Base-by-base conservation (phyloP, 2,797 vertebrate species). In the Hybognathus amarus region DNA sequence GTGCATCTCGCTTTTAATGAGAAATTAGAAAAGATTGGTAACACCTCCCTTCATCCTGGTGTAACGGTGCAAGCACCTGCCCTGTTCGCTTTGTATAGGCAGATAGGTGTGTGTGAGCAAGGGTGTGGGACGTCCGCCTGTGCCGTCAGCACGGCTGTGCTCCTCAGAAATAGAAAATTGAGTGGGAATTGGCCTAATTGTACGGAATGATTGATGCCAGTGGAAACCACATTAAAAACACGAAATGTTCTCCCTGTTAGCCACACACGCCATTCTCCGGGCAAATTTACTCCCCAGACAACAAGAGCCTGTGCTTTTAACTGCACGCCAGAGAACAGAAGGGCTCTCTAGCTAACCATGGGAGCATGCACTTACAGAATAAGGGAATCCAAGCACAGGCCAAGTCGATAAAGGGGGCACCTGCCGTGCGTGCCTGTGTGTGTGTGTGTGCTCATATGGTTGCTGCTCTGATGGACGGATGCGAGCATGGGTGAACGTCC, bases 171-270 rank as follows among this genome's bases (percentile, higher is more conserved):
- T 94, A 95, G 95, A 96, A 96, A 93, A 96, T 94, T 94, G 94
- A 94, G 94, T 92, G 88, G 92, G 93, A 95, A 96, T 96, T 95
- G 96, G 95, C 94, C 96, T 97, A 96, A 96, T 96, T 96, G 96
- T 92, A 90, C 83, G 89, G 94, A 95, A 96, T 96, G 96, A 97
- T 96, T 97, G 96, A 97, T 97, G 96, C 95, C 94, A 94, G 95
- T 94, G 93, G 93, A 96, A 95, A 94, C 94, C 96, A 93, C 94
- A 94, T 96, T 95, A 94, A 93, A 94, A 93, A 95, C 83, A 80
- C 45, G 68, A 81, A 94, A 93, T 88, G 92, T 90, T 91, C 92
- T 94, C 95, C 92, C 92, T 93, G 90, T 94, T 87, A 93, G 92
- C 91, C 91, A 91, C 33, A 61, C 82, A 83, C 33, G 71, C 84